Base-by-base conservation (phyloP, 2,888 invertebrate species). In the Caenorhabditis sp. region DNA sequence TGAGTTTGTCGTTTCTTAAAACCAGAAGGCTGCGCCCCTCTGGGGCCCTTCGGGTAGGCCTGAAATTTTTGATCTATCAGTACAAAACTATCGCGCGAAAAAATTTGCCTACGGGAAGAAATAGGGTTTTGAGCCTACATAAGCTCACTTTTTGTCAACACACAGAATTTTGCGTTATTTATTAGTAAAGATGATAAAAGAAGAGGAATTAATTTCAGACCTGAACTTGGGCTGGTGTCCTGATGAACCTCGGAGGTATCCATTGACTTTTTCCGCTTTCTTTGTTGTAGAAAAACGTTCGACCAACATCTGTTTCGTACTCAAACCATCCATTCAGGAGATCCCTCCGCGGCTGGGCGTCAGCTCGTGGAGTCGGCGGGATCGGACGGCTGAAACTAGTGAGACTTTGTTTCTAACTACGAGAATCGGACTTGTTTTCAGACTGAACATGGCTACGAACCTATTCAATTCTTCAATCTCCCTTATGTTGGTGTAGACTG, bases 321-420 rank as follows among this genome's bases (percentile, higher is more conserved):
- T 91, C 91, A 61, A 80, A 76, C 91, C 91, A 91, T 49, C 90
- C 91, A 66, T 87, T 90, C 8, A 80, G 73, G 69, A 91, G 66
- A 69, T 89, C 86, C n/a, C 91, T 75, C 14, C 84, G 70, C 8
- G 89, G 90, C 28, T 66, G 49, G 3, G 83, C 88, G 35, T 77
- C 69, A 8, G 72, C 38, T 19, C 73, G 73, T 1, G 91, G 91
- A 24, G 82, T 85, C 14, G 91, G 91, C 14, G 90, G 88, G 22
- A 80, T 24, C 10, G 86, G 84, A 22, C 87, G 85, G 35, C 69
- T 83, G 72, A 26, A 84, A 75, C 22, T 41, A 41, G 44, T 31
- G 7, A 6, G 7, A 47, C 38, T 38, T 38, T 12, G 12, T 10
- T 38, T 38, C 12, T 38, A 38, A 38, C 6, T 10, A 7, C 31